These are phyloP conservation scores for Rafetus swinhoei DNA, from an alignment of 2,113 vertebrate genomes.

Conservation along the genomic window DNA sequence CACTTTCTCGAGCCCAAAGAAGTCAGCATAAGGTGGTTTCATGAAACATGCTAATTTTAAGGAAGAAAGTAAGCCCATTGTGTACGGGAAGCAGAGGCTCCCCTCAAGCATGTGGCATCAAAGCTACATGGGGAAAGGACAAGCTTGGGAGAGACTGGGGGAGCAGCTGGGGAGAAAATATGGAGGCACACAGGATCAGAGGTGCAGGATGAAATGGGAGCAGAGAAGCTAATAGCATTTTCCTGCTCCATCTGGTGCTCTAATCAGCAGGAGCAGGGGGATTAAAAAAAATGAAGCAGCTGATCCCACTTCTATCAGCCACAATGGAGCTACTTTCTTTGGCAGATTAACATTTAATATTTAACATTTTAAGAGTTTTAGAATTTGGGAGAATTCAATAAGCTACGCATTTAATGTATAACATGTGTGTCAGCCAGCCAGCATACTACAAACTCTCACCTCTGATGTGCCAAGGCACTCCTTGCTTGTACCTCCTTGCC, in stretches of 20 bases:
- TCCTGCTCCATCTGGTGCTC: background rate
- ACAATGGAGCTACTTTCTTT: background rate
- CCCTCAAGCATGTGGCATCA: background rate
- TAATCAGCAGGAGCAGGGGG: background rate
- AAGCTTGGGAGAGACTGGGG: background rate
- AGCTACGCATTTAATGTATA: background rate
- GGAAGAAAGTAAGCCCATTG: background rate
- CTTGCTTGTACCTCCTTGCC: background rate
- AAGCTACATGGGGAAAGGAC: background rate
- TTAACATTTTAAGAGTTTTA: background rate
- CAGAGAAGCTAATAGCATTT: background rate
- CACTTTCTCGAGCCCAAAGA: background rate
- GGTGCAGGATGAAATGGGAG: background rate
- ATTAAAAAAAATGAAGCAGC: background rate
- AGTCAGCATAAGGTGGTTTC: background rate
- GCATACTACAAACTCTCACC: fast-evolving
- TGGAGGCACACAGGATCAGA: background rate
- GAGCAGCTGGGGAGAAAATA: fast-evolving
- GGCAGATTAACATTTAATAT: background rate
- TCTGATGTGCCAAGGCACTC: fast-evolving
- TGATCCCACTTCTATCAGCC: background rate
- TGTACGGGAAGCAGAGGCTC: background rate
- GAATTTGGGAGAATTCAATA: background rate
- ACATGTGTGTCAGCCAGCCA: background rate
- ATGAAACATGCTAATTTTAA: background rate